Evolutionary conservation across 2,113 vertebrate species (phyloP).

Genomic region (Telmatochromis bifrenatus): DNA sequence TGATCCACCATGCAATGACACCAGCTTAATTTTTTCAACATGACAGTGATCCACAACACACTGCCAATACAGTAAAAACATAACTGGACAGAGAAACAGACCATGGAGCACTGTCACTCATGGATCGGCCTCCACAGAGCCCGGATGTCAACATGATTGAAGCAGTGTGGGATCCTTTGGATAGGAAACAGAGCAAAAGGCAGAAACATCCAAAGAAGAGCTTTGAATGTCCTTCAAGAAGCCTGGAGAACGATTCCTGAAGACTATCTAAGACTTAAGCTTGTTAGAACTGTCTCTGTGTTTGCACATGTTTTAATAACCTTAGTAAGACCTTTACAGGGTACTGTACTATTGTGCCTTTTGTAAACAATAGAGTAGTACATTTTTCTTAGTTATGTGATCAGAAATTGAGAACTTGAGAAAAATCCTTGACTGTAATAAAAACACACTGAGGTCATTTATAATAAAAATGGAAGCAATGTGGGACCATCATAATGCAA

Average conservation of each 20-base stretch:
- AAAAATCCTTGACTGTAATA: not conserved
- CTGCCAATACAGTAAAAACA: not conserved
- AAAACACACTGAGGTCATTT: not conserved
- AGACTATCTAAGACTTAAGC: not conserved
- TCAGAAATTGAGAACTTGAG: not conserved
- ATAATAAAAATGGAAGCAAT: not conserved
- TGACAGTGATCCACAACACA: not conserved
- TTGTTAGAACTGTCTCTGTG: not conserved
- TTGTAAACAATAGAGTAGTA: not conserved
- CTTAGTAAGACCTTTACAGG: not conserved
- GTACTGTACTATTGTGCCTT: not conserved
- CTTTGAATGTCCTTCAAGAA: not conserved
- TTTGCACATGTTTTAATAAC: not conserved
- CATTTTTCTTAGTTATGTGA: not conserved
- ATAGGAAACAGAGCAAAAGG: not conserved
- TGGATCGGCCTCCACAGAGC: not conserved
- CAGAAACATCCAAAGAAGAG: not conserved
- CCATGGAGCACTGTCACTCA: not conserved
- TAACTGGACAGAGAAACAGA: not conserved
- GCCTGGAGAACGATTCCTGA: not conserved
- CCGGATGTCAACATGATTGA: not conserved
- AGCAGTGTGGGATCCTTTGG: too few species aligned
- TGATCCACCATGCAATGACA: not conserved
- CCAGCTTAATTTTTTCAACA: not conserved
- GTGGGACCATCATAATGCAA: not conserved